phyloP scores from a whole-genome alignment of 2,113 vertebrate species.

The Hippocampus barbouri region DNA sequence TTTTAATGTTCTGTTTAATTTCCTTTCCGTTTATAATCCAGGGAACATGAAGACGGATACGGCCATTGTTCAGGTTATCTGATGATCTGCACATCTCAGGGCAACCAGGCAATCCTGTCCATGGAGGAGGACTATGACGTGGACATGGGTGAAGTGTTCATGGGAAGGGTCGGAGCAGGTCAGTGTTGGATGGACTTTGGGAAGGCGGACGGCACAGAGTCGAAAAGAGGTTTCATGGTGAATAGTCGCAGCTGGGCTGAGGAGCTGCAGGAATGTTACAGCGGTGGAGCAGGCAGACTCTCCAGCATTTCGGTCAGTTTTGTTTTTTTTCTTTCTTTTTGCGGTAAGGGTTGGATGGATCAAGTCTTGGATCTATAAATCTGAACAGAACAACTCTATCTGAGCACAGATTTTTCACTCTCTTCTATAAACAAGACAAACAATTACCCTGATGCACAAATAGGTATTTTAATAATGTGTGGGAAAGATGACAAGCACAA shows the following conservation, averaged over 20 bases:
- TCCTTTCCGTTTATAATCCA: neutral
- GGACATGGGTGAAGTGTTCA: slow-evolving; percentile 43
- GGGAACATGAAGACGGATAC: neutral
- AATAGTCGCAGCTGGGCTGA: slow-evolving; percentile 61
- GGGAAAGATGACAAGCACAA: too few species aligned
- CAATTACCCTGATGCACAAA: neutral
- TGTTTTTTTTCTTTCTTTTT: neutral
- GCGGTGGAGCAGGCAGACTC: slow-evolving; percentile 29
- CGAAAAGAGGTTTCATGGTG: slow-evolving; percentile 37
- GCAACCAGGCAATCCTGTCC: neutral
- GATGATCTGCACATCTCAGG: neutral
- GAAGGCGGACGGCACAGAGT: slow-evolving; percentile 12
- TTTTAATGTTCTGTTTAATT: neutral
- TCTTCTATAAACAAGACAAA: too few species aligned
- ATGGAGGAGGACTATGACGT: slow-evolving; percentile 57
- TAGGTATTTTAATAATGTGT: too few species aligned
- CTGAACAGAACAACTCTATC: neutral
- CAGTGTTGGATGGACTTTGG: slow-evolving; percentile 53
- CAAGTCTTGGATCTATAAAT: neutral
- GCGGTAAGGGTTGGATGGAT: neutral
- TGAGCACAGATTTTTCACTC: neutral
- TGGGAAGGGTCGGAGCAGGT: slow-evolving; percentile 9
- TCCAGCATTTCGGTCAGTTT: slow-evolving; percentile 57
- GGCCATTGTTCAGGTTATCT: neutral
- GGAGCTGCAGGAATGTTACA: slow-evolving; percentile 48